These are phyloP conservation scores for Steinernema khuongi DNA, from an alignment of 1,140 invertebrate genomes.

Conservation along the genomic window DNA sequence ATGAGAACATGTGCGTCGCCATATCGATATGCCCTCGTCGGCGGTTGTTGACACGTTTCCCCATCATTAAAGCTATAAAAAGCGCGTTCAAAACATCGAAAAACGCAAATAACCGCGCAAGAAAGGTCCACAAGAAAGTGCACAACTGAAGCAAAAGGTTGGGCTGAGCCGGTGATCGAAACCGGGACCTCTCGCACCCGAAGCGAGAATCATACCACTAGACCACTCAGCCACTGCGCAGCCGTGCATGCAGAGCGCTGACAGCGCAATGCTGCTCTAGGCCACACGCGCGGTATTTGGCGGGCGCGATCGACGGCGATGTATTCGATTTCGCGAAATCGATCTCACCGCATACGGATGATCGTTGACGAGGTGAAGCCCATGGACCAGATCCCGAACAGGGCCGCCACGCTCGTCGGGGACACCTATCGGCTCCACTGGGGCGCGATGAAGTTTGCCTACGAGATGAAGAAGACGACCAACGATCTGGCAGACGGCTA, in stretches of 20 bases:
- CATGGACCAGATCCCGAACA: background rate
- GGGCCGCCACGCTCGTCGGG: background rate
- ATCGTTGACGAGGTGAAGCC: background rate
- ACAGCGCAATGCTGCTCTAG: background rate
- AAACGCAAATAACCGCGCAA: background rate
- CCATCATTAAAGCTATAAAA: no score
- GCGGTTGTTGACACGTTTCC: background rate
- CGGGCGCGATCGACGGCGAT: background rate
- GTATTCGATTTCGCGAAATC: background rate
- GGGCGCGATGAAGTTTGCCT: background rate
- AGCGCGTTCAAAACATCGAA: background rate
- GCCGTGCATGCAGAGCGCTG: background rate
- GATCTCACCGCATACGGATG: background rate
- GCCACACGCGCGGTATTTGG: background rate
- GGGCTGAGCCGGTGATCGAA: constrained; percentile 51
- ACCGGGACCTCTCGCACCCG: constrained; percentile 63
- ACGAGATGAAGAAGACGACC: constrained; percentile 1
- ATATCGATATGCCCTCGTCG: background rate
- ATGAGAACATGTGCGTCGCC: background rate
- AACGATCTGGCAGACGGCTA: background rate
- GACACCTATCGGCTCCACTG: constrained; percentile 1
- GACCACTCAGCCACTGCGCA: constrained; percentile 57
- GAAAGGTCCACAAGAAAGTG: background rate
- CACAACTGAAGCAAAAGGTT: background rate
- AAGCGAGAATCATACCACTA: constrained; percentile 64